phyloP scores from a whole-genome alignment of 2,888 invertebrate species.

The Tipula lateralis region DNA sequence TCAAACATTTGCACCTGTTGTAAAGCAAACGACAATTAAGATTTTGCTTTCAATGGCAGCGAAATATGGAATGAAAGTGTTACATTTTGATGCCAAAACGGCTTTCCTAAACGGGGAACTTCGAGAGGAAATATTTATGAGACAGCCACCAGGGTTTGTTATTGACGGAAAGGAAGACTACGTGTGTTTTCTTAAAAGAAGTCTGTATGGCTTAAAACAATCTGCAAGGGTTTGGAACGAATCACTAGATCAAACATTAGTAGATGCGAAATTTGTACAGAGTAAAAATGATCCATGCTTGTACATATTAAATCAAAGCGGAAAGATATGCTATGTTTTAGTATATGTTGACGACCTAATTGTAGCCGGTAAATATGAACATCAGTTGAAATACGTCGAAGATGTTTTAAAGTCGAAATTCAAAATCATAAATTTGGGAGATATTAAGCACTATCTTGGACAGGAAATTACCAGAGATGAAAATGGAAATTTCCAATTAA shows the following conservation, averaged over 20 bases:
- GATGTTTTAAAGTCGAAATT: not conserved
- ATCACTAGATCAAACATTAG: too few species aligned
- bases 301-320: not conserved
- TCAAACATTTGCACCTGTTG: not conserved
- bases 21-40: not conserved
- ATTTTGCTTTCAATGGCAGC: not conserved
- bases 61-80: not conserved
- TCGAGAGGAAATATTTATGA: not conserved
- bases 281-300: not conserved
- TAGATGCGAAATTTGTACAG: not conserved
- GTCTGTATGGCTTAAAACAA: not conserved
- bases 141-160: not conserved
- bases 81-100: too few species aligned
- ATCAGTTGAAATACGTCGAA: not conserved
- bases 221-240: too few species aligned
- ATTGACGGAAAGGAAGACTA: too few species aligned
- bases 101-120: not conserved
- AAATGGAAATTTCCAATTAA: not conserved
- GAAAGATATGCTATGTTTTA: not conserved
- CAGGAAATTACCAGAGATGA: not conserved
- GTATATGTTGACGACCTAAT: not conserved
- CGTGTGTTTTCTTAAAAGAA: too few species aligned
- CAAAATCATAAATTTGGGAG: too few species aligned
- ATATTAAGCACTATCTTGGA: too few species aligned
- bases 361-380: not conserved